Evolutionary conservation across 2,888 invertebrate genomes (phyloP).

Genomic region (Gnatocerus cornutus): DNA sequence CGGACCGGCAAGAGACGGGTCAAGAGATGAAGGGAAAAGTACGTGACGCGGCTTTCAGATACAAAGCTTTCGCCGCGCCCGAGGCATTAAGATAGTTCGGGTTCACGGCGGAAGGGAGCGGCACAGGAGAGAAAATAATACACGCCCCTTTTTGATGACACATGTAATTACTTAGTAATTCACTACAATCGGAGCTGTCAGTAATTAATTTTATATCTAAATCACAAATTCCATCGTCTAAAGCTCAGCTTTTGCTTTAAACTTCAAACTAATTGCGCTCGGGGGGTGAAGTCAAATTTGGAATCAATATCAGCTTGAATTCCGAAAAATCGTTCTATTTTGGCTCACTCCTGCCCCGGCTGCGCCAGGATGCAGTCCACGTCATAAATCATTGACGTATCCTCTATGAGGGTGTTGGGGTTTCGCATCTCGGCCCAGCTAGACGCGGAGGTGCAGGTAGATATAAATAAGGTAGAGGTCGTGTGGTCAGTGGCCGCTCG

Average conservation of each 20-base stretch:
- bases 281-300: too few relatives aligned
- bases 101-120: constrained; percentile 46
- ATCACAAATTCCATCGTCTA: too few relatives aligned
- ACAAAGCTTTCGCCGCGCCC: constrained; percentile 64
- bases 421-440: constrained; percentile 33
- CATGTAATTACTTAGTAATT: not conserved
- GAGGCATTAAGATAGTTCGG: constrained; percentile 54
- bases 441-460: constrained; percentile 45
- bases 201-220: too few relatives aligned
- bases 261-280: too few relatives aligned
- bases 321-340: too few relatives aligned
- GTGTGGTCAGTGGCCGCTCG: constrained; percentile 51
- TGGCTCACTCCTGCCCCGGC: not conserved
- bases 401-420: constrained; percentile 25
- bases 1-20: constrained; percentile 58
- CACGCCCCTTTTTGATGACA: constrained; percentile 3
- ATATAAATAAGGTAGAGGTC: constrained; percentile 49
- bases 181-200: too few relatives aligned
- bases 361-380: constrained; percentile 5
- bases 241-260: too few relatives aligned
- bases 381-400: constrained; percentile 26
- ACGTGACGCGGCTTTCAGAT: constrained; percentile 66
- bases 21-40: constrained; percentile 63
- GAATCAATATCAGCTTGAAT: too few relatives aligned
- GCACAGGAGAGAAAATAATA: constrained; percentile 18